Evolutionary conservation across 1,140 invertebrate species (phyloP).

Genomic region (Aphelinus atriplicis): DNA sequence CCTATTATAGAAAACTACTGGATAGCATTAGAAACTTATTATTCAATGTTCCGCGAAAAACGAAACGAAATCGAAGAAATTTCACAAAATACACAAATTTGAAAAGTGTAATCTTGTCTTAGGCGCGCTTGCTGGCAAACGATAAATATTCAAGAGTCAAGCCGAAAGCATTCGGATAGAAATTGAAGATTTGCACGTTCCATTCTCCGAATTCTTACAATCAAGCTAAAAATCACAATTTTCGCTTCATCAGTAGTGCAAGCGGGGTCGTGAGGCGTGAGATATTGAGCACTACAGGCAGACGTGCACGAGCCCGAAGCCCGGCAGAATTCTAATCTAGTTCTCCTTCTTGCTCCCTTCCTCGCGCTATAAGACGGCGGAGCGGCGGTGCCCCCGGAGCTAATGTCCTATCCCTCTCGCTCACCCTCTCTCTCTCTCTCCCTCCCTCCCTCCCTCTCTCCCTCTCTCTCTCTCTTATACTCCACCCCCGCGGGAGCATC

Average conservation of each 20-base stretch:
- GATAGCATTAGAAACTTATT: too few relatives aligned
- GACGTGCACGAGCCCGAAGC: constrained; percentile 1
- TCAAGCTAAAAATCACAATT: constrained; percentile 10
- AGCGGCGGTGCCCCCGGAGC: background rate
- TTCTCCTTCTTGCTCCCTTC: constrained; percentile 50
- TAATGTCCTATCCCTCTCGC: constrained; percentile 4
- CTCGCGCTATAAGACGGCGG: constrained; percentile 37
- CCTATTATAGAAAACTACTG: too few relatives aligned
- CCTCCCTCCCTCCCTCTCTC: constrained; percentile 7
- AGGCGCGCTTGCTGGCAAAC: background rate
- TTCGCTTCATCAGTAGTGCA: constrained; percentile 19
- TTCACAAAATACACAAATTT: too few relatives aligned
- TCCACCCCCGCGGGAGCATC: constrained; percentile 60
- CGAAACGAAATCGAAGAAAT: too few relatives aligned
- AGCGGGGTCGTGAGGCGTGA: constrained; percentile 6
- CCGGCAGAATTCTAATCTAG: constrained; percentile 64
- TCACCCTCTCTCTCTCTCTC: constrained; percentile 9
- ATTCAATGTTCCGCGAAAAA: too few relatives aligned
- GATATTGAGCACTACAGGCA: constrained; percentile 23
- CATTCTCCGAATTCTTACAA: constrained; percentile 9
- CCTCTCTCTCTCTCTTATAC: constrained; percentile 35
- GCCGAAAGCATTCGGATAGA: background rate
- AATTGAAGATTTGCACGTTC: constrained; percentile 16
- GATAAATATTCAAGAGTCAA: constrained; percentile 1
- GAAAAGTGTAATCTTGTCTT: too few relatives aligned